Percentiles rank a stretch among this genome's conserved stretches.
phyloP scores from a whole-genome alignment of 2,113 vertebrate species.

The Laticauda colubrina region DNA sequence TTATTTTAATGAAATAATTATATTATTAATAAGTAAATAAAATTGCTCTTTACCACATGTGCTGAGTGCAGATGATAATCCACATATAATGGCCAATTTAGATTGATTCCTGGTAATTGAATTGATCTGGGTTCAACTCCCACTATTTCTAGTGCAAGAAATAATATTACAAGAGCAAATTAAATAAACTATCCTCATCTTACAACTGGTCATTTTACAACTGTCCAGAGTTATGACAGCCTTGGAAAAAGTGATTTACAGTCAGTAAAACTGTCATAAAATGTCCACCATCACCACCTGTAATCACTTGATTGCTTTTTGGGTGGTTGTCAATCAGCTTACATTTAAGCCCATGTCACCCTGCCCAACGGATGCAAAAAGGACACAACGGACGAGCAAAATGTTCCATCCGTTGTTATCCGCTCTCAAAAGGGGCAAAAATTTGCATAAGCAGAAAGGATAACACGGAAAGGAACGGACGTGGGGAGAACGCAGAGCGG shows the following conservation, averaged over 20 bases:
- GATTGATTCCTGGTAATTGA: not conserved
- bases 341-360: no score
- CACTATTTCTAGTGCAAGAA: not conserved
- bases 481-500: no score
- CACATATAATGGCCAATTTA: not conserved
- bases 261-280: not conserved
- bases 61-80: not conserved
- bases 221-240: not conserved
- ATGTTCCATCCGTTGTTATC: no score
- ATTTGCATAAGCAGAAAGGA: no score
- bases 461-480: no score
- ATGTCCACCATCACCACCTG: not conserved
- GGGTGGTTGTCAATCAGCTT: not conserved
- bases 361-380: no score
- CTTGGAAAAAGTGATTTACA: not conserved
- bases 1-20: not conserved
- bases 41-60: constrained; percentile 6
- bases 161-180: not conserved
- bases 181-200: not conserved
- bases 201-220: not conserved
- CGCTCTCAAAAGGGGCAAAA: no score
- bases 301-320: not conserved
- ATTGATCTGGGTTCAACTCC: not conserved
- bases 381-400: no score
- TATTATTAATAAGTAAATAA: not conserved